These are phyloP conservation scores for Haliclystus octoradiatus DNA, from an alignment of 30 jellyfish, hydroid and myxozoan species.

Conservation along the genomic window DNA sequence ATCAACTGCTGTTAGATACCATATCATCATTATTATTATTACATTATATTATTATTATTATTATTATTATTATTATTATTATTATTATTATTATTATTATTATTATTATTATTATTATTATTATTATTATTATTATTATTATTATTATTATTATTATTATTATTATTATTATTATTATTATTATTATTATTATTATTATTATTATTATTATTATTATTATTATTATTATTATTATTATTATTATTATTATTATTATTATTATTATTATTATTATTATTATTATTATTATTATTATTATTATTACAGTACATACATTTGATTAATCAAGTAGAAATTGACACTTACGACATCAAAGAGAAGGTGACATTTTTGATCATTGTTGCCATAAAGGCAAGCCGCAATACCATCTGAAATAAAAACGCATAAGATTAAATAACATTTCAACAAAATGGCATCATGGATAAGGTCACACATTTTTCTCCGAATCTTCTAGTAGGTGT, in stretches of 20 bases:
- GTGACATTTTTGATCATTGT: slow-evolving; percentile 33
- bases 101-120: background rate
- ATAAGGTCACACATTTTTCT: too few relatives aligned
- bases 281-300: too few relatives aligned
- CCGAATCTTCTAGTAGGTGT: too few relatives aligned
- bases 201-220: too few relatives aligned
- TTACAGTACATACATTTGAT: too few relatives aligned
- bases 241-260: too few relatives aligned
- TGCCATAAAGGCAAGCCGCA: slow-evolving; percentile 52
- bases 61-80: background rate
- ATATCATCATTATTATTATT: background rate
- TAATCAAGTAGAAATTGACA: background rate
- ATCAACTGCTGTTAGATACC: too few relatives aligned
- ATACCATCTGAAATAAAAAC: slow-evolving; percentile 35
- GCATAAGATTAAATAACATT: background rate
- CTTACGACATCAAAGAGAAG: slow-evolving; percentile 51
- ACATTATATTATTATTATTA: background rate
- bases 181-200: background rate
- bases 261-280: too few relatives aligned
- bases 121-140: background rate
- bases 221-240: too few relatives aligned
- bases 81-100: background rate
- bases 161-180: background rate
- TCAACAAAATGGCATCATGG: too few relatives aligned
- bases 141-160: background rate